These are phyloP conservation scores for Apaloderma vittatum DNA, from an alignment of 2,113 vertebrate genomes.

Conservation along the genomic window DNA sequence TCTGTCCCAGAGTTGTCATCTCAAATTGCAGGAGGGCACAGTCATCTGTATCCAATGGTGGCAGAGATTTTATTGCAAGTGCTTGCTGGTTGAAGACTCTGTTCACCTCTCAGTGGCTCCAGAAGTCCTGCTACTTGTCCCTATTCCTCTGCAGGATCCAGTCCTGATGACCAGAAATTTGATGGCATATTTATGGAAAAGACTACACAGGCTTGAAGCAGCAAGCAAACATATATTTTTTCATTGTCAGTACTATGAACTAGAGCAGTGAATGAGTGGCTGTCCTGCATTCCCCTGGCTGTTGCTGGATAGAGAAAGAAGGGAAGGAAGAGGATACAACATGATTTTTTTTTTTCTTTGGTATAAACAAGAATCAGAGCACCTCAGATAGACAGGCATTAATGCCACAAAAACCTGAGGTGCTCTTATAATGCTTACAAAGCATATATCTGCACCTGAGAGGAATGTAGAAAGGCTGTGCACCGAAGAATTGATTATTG, in stretches of 20 bases:
- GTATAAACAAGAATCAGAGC: not conserved
- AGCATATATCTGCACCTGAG: not conserved
- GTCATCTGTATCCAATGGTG: not conserved
- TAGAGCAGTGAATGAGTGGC: not conserved
- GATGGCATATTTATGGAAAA: not conserved
- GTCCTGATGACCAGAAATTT: not conserved
- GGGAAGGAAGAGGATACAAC: not conserved
- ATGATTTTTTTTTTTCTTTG: not conserved
- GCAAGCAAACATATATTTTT: not conserved
- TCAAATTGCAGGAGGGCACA: not conserved
- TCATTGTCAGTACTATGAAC: not conserved
- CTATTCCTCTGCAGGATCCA: not conserved
- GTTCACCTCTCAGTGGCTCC: not conserved
- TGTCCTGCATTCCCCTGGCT: not conserved
- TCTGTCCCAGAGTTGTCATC: not conserved
- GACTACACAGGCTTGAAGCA: not conserved
- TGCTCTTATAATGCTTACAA: not conserved
- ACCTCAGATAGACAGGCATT: not conserved
- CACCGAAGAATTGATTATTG: constrained; percentile 28
- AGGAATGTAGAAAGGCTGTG: not conserved
- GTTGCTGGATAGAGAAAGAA: not conserved
- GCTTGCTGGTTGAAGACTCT: not conserved
- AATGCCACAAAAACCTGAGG: not conserved
- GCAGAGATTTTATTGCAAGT: not conserved
- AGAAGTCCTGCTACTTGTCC: constrained; percentile 22